A percentile compares a stretch with the other conserved stretches of the same genome.
These are phyloP conservation scores for Anabacerthia variegaticeps DNA, from an alignment of 2,797 vertebrate genomes.

Conservation along the genomic window DNA sequence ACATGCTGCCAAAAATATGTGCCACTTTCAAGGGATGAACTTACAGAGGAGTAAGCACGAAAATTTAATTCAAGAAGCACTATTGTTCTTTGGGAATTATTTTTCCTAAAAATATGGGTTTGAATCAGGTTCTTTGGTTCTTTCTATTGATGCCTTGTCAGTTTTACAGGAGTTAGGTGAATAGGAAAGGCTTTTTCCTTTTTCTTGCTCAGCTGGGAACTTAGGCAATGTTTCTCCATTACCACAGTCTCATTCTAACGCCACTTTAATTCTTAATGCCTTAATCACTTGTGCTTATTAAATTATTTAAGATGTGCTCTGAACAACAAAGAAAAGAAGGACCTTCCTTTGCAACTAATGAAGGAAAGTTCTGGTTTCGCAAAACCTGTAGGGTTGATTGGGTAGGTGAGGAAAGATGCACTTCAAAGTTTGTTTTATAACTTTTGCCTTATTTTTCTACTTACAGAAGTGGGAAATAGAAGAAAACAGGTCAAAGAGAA, in stretches of 20 bases:
- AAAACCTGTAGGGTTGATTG: not conserved
- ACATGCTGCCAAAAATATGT: not conserved
- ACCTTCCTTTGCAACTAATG: slow-evolving; percentile 43
- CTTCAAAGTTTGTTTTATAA: not conserved
- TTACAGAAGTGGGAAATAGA: not conserved
- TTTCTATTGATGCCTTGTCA: not conserved
- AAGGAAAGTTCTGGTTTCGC: slow-evolving; percentile 39
- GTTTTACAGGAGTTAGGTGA: not conserved
- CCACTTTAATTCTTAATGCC: slow-evolving; percentile 79
- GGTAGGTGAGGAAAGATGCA: not conserved
- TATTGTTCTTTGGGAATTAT: not conserved
- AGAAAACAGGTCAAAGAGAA: not conserved
- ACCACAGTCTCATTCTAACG: slow-evolving; percentile 46
- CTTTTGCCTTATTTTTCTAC: slow-evolving; percentile 6
- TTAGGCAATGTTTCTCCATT: slow-evolving; percentile 35
- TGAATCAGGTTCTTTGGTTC: not conserved
- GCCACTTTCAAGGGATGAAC: not conserved
- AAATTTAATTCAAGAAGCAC: not conserved
- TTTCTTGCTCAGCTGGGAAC: slow-evolving; percentile 52
- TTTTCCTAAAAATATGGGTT: not conserved
- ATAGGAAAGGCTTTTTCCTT: not conserved
- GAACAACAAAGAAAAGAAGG: slow-evolving; percentile 71
- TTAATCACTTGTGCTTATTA: slow-evolving; percentile 76
- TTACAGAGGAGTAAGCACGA: not conserved
- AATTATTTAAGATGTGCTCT: slow-evolving; percentile 74